Percentiles rank a stretch among this genome's conserved stretches.
These are phyloP conservation scores for Clarias macrocephalus DNA, from an alignment of 2,113 vertebrate species.

Conservation along the genomic window DNA sequence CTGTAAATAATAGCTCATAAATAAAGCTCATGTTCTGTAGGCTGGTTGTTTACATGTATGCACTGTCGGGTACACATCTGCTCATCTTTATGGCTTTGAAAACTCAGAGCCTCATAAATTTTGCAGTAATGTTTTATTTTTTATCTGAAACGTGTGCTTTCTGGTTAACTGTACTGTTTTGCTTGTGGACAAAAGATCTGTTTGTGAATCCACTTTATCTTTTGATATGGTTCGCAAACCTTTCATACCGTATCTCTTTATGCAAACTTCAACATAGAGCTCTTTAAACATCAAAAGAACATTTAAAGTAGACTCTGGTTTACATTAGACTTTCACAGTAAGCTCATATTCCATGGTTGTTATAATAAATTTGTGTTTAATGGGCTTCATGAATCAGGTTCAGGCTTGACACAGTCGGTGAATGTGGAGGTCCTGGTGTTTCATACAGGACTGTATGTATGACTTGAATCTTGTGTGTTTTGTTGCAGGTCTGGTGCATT, in stretches of 20 bases:
- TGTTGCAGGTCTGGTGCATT: background rate
- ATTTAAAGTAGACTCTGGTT: constrained; percentile 13
- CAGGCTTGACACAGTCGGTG: background rate
- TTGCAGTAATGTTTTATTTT: constrained; percentile 27
- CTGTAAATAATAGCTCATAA: constrained; percentile 11
- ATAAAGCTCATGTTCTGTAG: background rate
- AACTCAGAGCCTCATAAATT: constrained; percentile 35
- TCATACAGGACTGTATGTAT: constrained; percentile 3
- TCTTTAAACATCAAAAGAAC: constrained; percentile 8
- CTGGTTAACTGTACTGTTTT: constrained; percentile 1
- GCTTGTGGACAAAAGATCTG: background rate
- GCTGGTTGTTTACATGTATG: background rate
- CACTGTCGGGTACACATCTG: constrained; percentile 6
- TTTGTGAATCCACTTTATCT: constrained; percentile 19
- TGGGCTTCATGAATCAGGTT: background rate
- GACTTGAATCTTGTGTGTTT: background rate
- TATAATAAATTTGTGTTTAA: constrained; percentile 13
- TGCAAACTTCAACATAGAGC: background rate
- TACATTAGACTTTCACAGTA: constrained; percentile 1
- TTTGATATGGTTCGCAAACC: constrained; percentile 10
- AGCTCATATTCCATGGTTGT: constrained; percentile 10
- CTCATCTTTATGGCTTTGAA: constrained; percentile 21
- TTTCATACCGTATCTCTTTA: constrained; percentile 10
- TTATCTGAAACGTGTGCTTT: constrained; percentile 39
- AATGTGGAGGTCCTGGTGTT: background rate